phyloP scores from a whole-genome alignment of 2,113 vertebrate genomes.

The Leptocoma aspasia region DNA sequence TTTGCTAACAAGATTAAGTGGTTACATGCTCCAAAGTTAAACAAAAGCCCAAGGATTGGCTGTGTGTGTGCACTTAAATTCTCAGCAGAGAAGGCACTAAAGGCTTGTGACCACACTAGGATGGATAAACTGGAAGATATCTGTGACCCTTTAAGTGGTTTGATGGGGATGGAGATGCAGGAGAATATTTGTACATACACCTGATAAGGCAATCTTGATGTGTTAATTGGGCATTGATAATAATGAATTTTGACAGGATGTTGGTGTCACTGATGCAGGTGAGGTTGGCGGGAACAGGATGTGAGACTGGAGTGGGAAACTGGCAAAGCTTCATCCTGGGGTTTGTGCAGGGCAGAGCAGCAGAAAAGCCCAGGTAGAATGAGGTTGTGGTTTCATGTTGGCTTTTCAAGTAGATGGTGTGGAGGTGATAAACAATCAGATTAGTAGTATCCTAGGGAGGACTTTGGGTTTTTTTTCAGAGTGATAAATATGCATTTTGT shows the following conservation, averaged over 20 bases:
- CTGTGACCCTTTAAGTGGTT: neutral
- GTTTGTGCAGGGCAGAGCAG: neutral
- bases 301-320: neutral
- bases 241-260: neutral
- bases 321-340: neutral
- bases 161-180: neutral
- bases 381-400: neutral
- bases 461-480: neutral
- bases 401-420: neutral
- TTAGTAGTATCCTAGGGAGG: neutral
- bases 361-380: neutral
- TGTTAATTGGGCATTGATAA: neutral
- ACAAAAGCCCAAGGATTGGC: neutral
- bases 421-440: neutral
- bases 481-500: neutral
- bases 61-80: fast-evolving
- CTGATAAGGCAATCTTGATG: neutral
- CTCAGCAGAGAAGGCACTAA: neutral
- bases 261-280: fast-evolving
- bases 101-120: neutral
- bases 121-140: neutral
- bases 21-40: neutral
- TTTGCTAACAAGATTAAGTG: neutral
- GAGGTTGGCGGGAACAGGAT: neutral
- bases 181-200: neutral